Evolutionary conservation across 2,797 vertebrate genomes (phyloP).

Genomic region (Rhincodon typus): DNA sequence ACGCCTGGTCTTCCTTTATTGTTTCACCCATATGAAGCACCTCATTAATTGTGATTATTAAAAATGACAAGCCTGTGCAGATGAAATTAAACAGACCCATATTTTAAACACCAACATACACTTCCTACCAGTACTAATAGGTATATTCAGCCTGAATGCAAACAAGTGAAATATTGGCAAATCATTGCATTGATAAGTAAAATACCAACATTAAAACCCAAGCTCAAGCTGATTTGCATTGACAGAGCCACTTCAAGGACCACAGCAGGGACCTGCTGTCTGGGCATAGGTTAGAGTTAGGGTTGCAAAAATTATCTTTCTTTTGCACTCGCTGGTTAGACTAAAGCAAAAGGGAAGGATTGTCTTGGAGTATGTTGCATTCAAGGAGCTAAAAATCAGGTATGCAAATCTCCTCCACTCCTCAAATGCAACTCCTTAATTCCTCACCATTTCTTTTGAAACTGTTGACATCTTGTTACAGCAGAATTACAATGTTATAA

Average conservation of each 20-base stretch:
- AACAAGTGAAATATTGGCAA: neutral
- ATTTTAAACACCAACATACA: neutral
- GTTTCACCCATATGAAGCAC: neutral
- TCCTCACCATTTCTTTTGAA: neutral
- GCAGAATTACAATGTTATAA: too few relatives aligned
- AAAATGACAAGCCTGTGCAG: neutral
- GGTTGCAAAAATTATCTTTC: neutral
- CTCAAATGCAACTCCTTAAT: neutral
- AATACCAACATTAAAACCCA: neutral
- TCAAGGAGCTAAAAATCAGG: too few relatives aligned
- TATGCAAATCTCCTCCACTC: neutral
- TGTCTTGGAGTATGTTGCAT: too few relatives aligned
- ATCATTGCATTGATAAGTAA: neutral
- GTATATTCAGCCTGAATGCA: neutral
- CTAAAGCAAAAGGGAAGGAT: too few relatives aligned
- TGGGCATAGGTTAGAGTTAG: neutral
- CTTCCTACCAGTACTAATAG: neutral
- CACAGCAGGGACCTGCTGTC: neutral
- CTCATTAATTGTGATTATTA: neutral
- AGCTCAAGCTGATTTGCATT: neutral
- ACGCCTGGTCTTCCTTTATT: too few relatives aligned
- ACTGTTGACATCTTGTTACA: too few relatives aligned
- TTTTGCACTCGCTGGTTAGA: conserved; percentile 50
- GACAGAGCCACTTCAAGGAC: neutral
- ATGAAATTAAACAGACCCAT: neutral